These are phyloP conservation scores for Drosophila willistoni DNA, from an alignment of 1,140 invertebrate species.

Conservation along the genomic window DNA sequence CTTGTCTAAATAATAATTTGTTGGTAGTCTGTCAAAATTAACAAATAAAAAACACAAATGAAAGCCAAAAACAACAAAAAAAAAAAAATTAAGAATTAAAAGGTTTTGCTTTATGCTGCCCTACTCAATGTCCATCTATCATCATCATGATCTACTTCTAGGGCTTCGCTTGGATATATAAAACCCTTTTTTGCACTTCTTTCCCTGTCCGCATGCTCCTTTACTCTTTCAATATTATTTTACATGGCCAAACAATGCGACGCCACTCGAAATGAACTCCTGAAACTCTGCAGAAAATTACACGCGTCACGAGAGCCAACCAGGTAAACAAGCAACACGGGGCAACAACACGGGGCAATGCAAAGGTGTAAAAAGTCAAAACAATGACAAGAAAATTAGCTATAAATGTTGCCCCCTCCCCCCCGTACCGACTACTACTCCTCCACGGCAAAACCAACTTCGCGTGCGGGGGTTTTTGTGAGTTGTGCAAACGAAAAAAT, in stretches of 20 bases:
- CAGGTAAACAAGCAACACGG: conserved; percentile 53
- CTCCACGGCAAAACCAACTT: neutral
- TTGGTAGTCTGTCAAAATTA: conserved; percentile 1
- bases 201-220: conserved; percentile 41
- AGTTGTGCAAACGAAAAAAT: conserved; percentile 4
- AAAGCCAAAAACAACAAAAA: neutral
- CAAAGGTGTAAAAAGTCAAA: conserved; percentile 60
- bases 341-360: conserved; percentile 13
- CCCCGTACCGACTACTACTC: neutral
- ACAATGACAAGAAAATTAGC: conserved; percentile 68
- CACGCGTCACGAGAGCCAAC: conserved; percentile 12
- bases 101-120: neutral
- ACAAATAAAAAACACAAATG: neutral
- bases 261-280: conserved; percentile 35
- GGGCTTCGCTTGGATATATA: conserved; percentile 40
- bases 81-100: neutral
- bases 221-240: conserved; percentile 72
- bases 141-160: conserved; percentile 21
- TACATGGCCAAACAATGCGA: conserved; percentile 67
- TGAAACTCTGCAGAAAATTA: conserved; percentile 23
- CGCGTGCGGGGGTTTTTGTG: conserved; percentile 18
- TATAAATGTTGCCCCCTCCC: conserved; percentile 48
- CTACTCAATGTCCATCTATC: conserved; percentile 13
- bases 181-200: conserved; percentile 20
- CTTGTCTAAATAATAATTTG: conserved; percentile 13